Base-by-base conservation (phyloP, 1,140 invertebrate genomes). In the Asbolus verrucosus region DNA sequence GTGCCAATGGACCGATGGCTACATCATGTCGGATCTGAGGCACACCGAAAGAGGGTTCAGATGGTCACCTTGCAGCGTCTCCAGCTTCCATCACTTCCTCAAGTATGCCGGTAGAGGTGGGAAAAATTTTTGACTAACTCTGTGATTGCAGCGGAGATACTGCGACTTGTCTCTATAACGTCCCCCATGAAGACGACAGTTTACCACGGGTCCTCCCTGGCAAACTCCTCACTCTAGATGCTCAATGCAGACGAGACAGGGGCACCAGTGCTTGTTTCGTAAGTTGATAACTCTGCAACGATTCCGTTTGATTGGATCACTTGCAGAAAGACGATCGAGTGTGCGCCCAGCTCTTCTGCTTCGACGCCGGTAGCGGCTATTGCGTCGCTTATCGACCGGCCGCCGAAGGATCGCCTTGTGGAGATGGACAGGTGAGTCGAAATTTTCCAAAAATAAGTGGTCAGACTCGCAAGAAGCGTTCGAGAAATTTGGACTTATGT, bases 1-100 rank as follows among this genome's bases (percentile, higher is more conserved):
- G 76, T 97, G 95, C 78, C 89, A 94, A 76, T 97, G 95, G 95
- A 94, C 96, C 81, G 95, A 97, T 80, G 95, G 95, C 36, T 97
- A 92, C 83, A 97, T 97, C 76, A 97, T 97, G 95, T 95, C 93
- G 54, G 95, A 97, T 83, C 86, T 97, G 39, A 85, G 95, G 72
- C 95, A 97, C 81, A 97, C 95, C 0, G 95, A 97, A 83, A 90
- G 95, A 78, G 95, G 95, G 9, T 97, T 97, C 85, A 87, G 93
- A 77, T 97, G 95, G 95, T 97, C 94, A 4, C 89, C 94, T 18
- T 97, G 95, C 81, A 95, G 92, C 75, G 89, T 96, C n/a, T 89
- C 94, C 61, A 95, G 94, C 77, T 97, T 97, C 83, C 94, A 97
- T 85, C 95, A 97, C 83, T 97, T 97, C 81, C 84, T 97, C 60